Conservation (phyloP, 2,113 vertebrate species). For the Mungos mungo region DNA sequence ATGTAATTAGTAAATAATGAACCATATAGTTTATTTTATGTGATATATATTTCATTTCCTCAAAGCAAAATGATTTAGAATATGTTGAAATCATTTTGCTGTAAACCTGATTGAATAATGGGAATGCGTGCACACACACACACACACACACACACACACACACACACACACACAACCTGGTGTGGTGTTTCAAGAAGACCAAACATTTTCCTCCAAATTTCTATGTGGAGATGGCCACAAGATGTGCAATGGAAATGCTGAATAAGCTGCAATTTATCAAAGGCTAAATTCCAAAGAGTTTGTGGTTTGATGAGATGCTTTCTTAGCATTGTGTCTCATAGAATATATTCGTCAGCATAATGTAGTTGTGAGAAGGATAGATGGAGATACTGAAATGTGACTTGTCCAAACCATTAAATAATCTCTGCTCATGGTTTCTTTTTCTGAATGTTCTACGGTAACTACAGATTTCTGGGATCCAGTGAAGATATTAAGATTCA, state of each 20-base stretch:
- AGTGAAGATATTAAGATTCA: background rate
- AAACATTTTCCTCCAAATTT: background rate
- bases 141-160: background rate
- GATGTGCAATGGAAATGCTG: background rate
- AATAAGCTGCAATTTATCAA: background rate
- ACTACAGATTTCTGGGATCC: background rate
- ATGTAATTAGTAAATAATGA: background rate
- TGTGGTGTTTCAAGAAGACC: background rate
- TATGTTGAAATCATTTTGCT: background rate
- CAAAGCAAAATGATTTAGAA: background rate
- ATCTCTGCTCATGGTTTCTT: background rate
- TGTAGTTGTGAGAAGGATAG: background rate
- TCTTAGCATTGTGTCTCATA: background rate
- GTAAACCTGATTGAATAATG: background rate
- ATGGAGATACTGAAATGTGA: background rate
- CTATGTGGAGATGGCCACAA: background rate
- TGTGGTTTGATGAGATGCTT: background rate
- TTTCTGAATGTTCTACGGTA: background rate
- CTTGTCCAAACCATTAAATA: background rate
- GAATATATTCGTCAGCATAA: background rate
- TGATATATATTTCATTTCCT: background rate
- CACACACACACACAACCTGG: background rate
- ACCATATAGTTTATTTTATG: background rate
- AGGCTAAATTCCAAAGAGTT: background rate
- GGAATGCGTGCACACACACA: background rate